Base-by-base conservation (phyloP, 1,140 invertebrate genomes). In the Batillaria attramentaria region DNA sequence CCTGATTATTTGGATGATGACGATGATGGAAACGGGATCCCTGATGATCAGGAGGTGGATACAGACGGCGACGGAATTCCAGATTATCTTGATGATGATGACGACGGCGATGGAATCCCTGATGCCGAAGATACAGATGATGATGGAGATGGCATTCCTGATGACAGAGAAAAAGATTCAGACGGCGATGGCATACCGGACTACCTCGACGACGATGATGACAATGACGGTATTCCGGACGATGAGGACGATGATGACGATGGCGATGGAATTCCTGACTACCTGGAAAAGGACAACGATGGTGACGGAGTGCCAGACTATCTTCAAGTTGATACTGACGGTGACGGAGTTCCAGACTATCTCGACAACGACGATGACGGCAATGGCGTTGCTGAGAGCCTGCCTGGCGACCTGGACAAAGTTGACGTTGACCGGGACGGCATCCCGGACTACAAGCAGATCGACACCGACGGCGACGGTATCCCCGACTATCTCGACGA, bases 161-260 rank as follows among this genome's bases (percentile, higher is more conserved):
- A 88, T 79, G 42, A 83, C 41, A 42, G 73, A 18, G 86, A 88
- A 20, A 70, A 75, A 31, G 84, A 87, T 50, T 77, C 72, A 37
- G 87, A 90, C 79, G 84, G 84, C 66, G 86, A 89, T 80, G 88
- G 87, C 8, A 84, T 88, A n/a, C 85, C 84, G 20, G 87, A 87
- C 78, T 77, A 86, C 82, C 28, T 84, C 8, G 85, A 86, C 70
- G 79, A 84, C 8, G 84, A 87, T 79, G 79, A 82, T 46, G 79
- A 86, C 60, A 78, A 81, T 35, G 84, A 88, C 43, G 86, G 85
- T 28, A 85, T 84, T 73, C 83, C 83, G 31, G 84, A 85, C 76
- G 10, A 81, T 28, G n/a, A 81, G 13, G 85, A 87, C 60, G 35
- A 80, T 39, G 84, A 88, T 50, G 77, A 75, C 72, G 85, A 88